phyloP scores from a whole-genome alignment of 2,797 vertebrate species.

The Enoplosus armatus region DNA sequence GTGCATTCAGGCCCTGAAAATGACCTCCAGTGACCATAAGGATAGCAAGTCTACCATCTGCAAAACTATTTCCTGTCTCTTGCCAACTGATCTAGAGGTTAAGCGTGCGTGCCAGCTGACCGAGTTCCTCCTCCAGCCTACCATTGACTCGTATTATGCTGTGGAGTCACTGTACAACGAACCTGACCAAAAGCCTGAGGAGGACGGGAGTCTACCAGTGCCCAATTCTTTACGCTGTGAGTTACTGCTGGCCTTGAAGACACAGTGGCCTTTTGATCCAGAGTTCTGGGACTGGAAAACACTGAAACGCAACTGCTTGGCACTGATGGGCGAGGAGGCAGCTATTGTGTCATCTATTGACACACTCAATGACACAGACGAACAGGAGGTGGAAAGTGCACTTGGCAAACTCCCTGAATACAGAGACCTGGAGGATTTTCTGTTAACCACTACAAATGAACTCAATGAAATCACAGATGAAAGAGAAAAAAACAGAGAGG shows the following conservation, averaged over 20 bases:
- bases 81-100: constrained; percentile 98
- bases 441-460: constrained; percentile 90
- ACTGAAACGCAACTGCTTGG: constrained; percentile 97
- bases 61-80: constrained; percentile 98
- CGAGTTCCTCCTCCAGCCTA: constrained; percentile 98
- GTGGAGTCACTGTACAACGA: constrained; percentile 99
- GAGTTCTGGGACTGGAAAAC: constrained; percentile 99
- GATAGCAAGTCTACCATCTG: constrained; percentile 98
- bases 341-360: constrained; percentile 98
- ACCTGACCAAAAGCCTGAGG: constrained; percentile 98
- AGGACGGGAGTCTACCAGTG: constrained; percentile 96
- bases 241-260: constrained; percentile 98
- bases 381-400: constrained; percentile 91
- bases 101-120: constrained; percentile 99
- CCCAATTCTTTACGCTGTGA: constrained; percentile 99
- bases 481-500: constrained; percentile 95
- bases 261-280: constrained; percentile 99
- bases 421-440: constrained; percentile 90
- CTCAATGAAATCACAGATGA: constrained; percentile 90
- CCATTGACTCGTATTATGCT: constrained; percentile 97
- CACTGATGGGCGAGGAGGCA: constrained; percentile 98
- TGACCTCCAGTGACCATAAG: constrained; percentile 92
- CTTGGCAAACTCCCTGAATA: constrained; percentile 89
- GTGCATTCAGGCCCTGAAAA: constrained; percentile 97
- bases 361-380: constrained; percentile 95